Evolutionary conservation across 2,888 invertebrate genomes (phyloP).

Genomic region (Sisyra nigra): DNA sequence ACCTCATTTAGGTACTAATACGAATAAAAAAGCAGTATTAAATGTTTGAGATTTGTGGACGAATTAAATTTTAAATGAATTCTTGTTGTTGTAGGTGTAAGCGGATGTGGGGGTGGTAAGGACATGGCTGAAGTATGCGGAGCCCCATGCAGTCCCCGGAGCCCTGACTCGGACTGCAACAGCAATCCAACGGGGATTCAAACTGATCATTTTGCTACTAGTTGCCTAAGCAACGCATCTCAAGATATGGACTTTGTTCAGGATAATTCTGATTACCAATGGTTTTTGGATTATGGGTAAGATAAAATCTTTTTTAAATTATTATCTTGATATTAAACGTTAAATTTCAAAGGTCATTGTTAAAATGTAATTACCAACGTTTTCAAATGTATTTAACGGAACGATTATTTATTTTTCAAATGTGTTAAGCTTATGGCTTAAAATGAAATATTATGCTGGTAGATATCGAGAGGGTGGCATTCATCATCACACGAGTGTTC

Average conservation of each 20-base stretch:
- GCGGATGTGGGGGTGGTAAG: slow-evolving; percentile 2
- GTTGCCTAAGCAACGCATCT: slow-evolving; percentile 31
- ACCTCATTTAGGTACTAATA: background rate
- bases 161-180: slow-evolving; percentile 40
- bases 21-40: background rate
- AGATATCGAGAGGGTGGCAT: slow-evolving; percentile 63
- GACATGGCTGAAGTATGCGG: slow-evolving; percentile 12
- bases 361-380: no score
- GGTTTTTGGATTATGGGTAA: slow-evolving; percentile 80
- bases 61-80: background rate
- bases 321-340: no score
- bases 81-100: background rate
- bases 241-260: slow-evolving; percentile 53
- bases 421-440: no score
- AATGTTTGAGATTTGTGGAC: no score
- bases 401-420: no score
- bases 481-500: slow-evolving; percentile 60
- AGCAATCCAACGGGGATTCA: slow-evolving; percentile 21
- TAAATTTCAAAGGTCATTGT: no score
- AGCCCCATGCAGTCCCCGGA: slow-evolving; percentile 21
- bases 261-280: slow-evolving; percentile 83
- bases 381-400: no score
- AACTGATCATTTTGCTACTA: slow-evolving; percentile 14
- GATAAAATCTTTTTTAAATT: slow-evolving; percentile 16
- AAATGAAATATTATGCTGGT: slow-evolving; percentile 11